phyloP scores from a whole-genome alignment of 2,797 vertebrate species.

The Ctenosaura bakeri region DNA sequence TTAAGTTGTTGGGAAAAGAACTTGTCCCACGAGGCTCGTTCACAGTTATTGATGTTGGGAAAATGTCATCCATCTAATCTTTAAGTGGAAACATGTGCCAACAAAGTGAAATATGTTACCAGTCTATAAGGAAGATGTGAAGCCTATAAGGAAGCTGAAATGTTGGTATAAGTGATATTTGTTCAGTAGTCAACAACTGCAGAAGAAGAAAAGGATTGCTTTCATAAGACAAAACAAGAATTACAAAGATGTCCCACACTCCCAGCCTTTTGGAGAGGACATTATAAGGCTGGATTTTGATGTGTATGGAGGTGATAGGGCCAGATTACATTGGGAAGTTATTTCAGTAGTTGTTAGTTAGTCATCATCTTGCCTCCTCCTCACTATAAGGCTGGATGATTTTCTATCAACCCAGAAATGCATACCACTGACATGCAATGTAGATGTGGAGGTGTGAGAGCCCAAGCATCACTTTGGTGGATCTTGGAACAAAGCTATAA shows the following conservation, averaged over 20 bases:
- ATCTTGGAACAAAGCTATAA: too few species aligned
- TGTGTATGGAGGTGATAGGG: too few species aligned
- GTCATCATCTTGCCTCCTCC: too few species aligned
- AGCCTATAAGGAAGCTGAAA: background rate
- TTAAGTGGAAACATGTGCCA: background rate
- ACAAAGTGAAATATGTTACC: background rate
- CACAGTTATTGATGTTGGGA: background rate
- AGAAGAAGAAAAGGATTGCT: background rate
- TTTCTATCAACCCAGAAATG: background rate
- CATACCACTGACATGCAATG: background rate
- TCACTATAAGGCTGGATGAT: background rate
- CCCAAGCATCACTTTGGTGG: too few species aligned
- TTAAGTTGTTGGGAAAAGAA: background rate
- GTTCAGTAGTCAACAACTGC: background rate
- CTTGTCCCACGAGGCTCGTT: accelerated
- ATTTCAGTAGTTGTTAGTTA: too few species aligned
- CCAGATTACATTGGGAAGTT: too few species aligned
- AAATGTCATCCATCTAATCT: accelerated
- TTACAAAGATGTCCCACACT: background rate
- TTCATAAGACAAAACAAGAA: background rate
- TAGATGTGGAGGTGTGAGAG: background rate
- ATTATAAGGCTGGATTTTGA: background rate
- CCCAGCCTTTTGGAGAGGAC: background rate
- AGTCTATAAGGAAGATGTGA: background rate
- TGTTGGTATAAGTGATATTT: background rate